A percentile compares a stretch with the other conserved stretches of the same genome.
Conservation (phyloP, 2,113 vertebrate species). For the Mobula birostris region DNA sequence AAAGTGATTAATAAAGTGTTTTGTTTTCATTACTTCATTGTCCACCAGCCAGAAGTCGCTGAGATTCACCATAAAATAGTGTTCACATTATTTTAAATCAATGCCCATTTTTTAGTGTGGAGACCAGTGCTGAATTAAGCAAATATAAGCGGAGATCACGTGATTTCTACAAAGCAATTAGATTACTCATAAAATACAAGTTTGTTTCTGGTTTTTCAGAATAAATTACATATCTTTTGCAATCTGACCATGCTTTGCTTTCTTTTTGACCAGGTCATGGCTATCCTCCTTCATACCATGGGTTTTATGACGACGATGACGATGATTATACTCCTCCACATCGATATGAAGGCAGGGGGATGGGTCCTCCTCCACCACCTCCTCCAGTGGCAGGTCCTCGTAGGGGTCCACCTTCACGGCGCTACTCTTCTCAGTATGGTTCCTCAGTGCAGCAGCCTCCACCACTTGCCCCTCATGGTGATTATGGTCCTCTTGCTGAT, state of each 20-base stretch:
- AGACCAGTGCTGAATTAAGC: background rate
- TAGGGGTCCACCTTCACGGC: conserved; percentile 20
- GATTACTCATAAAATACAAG: background rate
- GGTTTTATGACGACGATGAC: background rate
- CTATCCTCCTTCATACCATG: conserved; percentile 24
- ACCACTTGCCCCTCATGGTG: background rate
- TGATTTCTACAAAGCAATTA: background rate
- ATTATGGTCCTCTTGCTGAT: conserved; percentile 33
- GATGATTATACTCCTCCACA: conserved; percentile 5
- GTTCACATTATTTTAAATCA: no score
- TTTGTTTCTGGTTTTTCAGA: background rate
- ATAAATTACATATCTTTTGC: background rate
- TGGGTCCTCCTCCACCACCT: conserved; percentile 10
- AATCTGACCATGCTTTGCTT: background rate
- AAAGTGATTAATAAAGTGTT: no score
- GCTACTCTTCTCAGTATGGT: conserved; percentile 8
- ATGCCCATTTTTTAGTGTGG: no score
- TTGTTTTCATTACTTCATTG: no score
- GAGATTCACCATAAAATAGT: no score
- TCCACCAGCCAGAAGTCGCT: no score
- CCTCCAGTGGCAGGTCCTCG: background rate
- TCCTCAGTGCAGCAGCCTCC: background rate
- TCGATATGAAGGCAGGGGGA: conserved; percentile 25
- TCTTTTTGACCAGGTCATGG: background rate
- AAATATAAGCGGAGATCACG: background rate